Percentiles rank a stretch among this genome's conserved stretches.
Evolutionary conservation across 2,113 vertebrate genomes (phyloP).

Genomic region (Dicrurus megarhynchus): DNA sequence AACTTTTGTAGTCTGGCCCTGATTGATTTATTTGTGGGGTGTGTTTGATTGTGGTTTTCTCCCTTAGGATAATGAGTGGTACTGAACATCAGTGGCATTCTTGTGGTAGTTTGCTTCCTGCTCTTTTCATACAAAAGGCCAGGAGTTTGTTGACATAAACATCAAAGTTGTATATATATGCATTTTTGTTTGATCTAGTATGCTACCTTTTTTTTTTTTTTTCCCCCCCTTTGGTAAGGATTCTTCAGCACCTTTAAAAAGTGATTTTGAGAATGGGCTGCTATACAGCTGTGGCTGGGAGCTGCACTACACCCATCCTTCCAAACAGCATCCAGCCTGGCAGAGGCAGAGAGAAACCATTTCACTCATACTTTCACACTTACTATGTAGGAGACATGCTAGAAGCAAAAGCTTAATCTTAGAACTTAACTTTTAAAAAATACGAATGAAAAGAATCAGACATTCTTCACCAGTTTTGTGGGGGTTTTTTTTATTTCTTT

Average conservation of each 20-base stretch:
- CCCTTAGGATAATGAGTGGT: background rate
- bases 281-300: background rate
- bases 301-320: background rate
- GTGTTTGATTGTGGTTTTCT: background rate
- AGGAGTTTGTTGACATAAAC: background rate
- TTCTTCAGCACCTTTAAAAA: background rate
- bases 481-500: no score
- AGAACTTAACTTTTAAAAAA: background rate
- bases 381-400: background rate
- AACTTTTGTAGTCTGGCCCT: background rate
- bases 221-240: background rate
- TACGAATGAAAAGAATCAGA: background rate
- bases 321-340: background rate
- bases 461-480: accelerated
- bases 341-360: background rate
- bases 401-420: background rate
- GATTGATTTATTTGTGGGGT: background rate
- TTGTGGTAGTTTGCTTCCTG: background rate
- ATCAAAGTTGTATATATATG: background rate
- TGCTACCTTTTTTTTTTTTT: accelerated
- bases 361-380: background rate
- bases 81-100: background rate
- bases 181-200: background rate
- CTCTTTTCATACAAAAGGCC: background rate
- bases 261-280: background rate